Conservation (phyloP, 2,888 invertebrate species). For the Periphyllus acericola region DNA sequence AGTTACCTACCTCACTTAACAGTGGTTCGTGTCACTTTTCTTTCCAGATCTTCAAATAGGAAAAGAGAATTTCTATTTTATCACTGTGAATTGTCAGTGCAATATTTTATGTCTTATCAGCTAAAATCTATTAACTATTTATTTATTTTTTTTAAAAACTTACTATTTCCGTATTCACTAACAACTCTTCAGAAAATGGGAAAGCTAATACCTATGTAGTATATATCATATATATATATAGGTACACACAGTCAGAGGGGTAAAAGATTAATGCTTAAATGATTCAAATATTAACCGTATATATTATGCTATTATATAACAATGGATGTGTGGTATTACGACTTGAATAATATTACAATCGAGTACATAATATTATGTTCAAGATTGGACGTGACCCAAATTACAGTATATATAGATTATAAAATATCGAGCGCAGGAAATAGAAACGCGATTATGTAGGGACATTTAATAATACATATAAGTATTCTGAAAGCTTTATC, state of each 20-base stretch:
- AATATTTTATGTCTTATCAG: no score
- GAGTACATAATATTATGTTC: constrained; percentile 6
- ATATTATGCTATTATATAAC: constrained; percentile 7
- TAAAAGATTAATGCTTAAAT: not conserved
- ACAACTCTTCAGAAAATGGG: no score
- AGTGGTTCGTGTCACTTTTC: no score
- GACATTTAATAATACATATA: not conserved
- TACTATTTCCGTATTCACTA: no score
- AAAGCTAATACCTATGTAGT: no score
- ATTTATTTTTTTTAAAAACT: no score
- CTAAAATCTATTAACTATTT: no score
- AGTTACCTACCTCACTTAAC: no score
- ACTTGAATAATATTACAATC: constrained; percentile 1
- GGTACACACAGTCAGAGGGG: not conserved
- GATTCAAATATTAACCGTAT: constrained; percentile 6
- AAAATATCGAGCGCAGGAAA: constrained; percentile 20
- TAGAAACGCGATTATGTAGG: constrained; percentile 36
- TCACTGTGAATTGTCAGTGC: no score
- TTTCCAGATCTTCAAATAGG: no score
- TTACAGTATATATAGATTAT: constrained; percentile 22
- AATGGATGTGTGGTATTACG: constrained; percentile 3
- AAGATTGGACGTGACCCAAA: constrained; percentile 26
- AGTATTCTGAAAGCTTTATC: constrained; percentile 35
- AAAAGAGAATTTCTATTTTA: no score
- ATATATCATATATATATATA: no score